These are phyloP conservation scores for Meandrusa payeni DNA, from an alignment of 2,888 invertebrate species.

Conservation along the genomic window DNA sequence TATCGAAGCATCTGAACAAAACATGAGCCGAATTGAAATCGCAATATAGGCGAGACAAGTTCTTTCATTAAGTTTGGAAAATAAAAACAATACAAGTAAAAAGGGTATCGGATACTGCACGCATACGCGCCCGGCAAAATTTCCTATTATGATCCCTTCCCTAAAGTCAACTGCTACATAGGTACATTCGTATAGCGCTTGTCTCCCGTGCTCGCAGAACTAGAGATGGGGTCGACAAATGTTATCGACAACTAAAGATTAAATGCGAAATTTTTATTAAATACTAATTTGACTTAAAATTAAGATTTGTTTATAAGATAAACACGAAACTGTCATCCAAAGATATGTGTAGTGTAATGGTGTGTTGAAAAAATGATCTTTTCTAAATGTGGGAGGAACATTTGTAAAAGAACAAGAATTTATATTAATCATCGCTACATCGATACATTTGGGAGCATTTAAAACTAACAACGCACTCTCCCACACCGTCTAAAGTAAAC, in stretches of 20 bases:
- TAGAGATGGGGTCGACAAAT: conserved; percentile 23
- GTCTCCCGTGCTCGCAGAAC: conserved; percentile 47
- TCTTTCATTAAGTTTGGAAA: conserved; percentile 77
- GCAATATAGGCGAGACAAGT: conserved; percentile 70
- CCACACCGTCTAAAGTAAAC: conserved; percentile 32
- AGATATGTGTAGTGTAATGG: conserved; percentile 1
- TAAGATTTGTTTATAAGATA: not conserved
- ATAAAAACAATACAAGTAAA: conserved; percentile 79
- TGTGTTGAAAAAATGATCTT: conserved; percentile 1
- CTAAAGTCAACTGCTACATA: conserved; percentile 66
- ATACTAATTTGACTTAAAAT: not conserved
- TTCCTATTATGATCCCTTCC: conserved; percentile 77
- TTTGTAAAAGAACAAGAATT: conserved; percentile 12
- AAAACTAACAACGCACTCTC: conserved; percentile 36
- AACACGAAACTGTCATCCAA: not conserved
- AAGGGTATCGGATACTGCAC: conserved; percentile 73
- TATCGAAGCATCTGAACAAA: conserved; percentile 38
- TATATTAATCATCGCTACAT: conserved; percentile 23
- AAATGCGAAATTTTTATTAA: not conserved
- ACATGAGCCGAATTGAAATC: conserved; percentile 63
- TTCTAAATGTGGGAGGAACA: not conserved
- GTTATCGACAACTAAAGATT: conserved; percentile 25
- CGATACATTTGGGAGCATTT: conserved; percentile 18
- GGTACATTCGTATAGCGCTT: conserved; percentile 63
- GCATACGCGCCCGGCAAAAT: conserved; percentile 73